Evolutionary conservation across 1,140 invertebrate species (phyloP).

Genomic region (Caenorhabditis tropicalis): DNA sequence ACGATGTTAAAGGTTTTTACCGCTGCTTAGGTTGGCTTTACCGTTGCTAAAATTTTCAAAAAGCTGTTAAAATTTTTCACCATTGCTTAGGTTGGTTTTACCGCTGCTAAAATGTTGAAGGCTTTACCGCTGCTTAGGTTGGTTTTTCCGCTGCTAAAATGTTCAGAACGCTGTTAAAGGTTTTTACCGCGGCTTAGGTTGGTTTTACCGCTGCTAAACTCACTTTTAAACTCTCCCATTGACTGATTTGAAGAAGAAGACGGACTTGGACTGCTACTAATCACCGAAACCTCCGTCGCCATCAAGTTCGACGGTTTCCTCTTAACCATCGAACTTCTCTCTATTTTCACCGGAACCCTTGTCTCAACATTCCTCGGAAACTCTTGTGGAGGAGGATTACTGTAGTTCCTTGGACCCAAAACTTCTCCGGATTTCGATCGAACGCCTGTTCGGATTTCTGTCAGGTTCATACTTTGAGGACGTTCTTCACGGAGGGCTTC

Average conservation of each 20-base stretch:
- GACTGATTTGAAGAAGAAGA: neutral
- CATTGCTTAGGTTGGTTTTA: too few relatives aligned
- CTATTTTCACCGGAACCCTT: conserved; percentile 30
- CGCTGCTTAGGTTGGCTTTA: too few relatives aligned
- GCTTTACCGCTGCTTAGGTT: too few relatives aligned
- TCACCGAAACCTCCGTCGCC: neutral
- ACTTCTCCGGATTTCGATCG: conserved; percentile 34
- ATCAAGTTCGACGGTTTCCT: conserved; percentile 3
- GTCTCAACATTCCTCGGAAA: conserved; percentile 32
- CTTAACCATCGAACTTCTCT: conserved; percentile 8
- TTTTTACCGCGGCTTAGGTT: too few relatives aligned
- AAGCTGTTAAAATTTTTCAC: too few relatives aligned
- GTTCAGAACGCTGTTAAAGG: too few relatives aligned
- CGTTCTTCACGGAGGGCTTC: conserved; percentile 42
- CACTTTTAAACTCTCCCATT: conserved; percentile 9
- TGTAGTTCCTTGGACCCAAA: neutral
- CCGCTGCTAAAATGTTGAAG: too few relatives aligned
- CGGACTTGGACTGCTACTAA: neutral
- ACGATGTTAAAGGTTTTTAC: too few relatives aligned
- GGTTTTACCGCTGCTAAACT: too few relatives aligned
- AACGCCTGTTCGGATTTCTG: conserved; percentile 14
- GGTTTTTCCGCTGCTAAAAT: too few relatives aligned
- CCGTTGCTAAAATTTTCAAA: too few relatives aligned
- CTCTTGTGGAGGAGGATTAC: neutral
- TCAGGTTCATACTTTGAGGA: conserved; percentile 47